These are phyloP conservation scores for Drosophila mettleri DNA, from an alignment of 2,888 invertebrate species.

Conservation along the genomic window DNA sequence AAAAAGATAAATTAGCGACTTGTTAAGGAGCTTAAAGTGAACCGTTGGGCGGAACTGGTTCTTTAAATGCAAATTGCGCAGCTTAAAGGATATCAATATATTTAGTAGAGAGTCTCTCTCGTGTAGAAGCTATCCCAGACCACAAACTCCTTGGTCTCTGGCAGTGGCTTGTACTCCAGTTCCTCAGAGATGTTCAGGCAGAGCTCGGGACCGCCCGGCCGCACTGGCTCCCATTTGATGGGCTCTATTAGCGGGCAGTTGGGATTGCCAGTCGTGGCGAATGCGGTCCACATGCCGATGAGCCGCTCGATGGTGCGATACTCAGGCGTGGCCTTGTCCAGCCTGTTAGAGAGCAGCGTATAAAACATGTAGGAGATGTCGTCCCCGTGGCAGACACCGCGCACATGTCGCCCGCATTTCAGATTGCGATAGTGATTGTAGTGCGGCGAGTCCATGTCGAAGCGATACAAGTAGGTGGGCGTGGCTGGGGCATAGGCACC, in stretches of 20 bases:
- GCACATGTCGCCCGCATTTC: conserved; percentile 72
- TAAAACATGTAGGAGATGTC: conserved; percentile 84
- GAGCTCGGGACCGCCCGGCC: conserved; percentile 58
- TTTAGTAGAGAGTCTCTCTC: conserved; percentile 59
- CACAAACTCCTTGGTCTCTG: conserved; percentile 74
- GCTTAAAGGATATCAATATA: background rate
- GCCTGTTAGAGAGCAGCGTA: conserved; percentile 60
- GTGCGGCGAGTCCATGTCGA: conserved; percentile 83
- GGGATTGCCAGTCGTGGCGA: conserved; percentile 82
- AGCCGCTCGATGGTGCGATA: conserved; percentile 82
- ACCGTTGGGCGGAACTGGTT: conserved; percentile 8
- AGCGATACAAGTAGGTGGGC: conserved; percentile 83
- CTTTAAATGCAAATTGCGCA: conserved; percentile 4
- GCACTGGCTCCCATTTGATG: conserved; percentile 67
- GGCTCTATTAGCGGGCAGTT: conserved; percentile 76
- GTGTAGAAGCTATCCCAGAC: conserved; percentile 79
- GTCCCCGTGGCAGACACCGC: conserved; percentile 83
- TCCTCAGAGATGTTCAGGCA: conserved; percentile 81
- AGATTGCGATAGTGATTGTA: conserved; percentile 81
- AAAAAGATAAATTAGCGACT: background rate
- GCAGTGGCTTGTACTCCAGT: conserved; percentile 73
- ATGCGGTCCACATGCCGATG: conserved; percentile 82
- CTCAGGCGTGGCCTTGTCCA: conserved; percentile 68
- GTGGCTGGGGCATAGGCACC: conserved; percentile 55
- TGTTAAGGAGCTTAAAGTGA: conserved; percentile 4